Conservation (phyloP, 2,888 invertebrate species). For the Ochlodes sylvanus region DNA sequence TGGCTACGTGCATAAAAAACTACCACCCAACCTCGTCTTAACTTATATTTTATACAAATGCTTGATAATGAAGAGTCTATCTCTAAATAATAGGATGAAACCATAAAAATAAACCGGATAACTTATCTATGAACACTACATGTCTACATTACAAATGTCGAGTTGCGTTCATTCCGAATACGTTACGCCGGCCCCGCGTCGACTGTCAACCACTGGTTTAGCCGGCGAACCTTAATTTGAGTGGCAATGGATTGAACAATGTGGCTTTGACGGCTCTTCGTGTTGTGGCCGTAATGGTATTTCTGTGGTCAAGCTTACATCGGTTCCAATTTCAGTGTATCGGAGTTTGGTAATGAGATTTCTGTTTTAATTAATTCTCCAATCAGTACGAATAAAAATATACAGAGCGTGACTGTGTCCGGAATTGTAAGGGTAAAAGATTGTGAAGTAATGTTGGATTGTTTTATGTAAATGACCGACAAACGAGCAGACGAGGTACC, state of each 20-base stretch:
- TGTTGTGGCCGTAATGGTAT: constrained; percentile 32
- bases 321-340: constrained; percentile 29
- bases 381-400: neutral
- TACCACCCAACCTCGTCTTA: no score
- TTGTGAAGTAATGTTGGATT: neutral
- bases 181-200: constrained; percentile 37
- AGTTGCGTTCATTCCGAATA: constrained; percentile 40
- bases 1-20: no score
- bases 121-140: constrained; percentile 16
- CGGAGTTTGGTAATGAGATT: constrained; percentile 25
- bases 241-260: constrained; percentile 38
- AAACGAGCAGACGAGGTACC: no score
- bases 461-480: no score
- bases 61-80: no score
- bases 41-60: no score
- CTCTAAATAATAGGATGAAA: no score
- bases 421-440: neutral
- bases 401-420: neutral
- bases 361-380: constrained; percentile 32
- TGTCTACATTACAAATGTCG: constrained; percentile 23
- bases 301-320: constrained; percentile 28
- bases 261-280: constrained; percentile 31
- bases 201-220: constrained; percentile 33
- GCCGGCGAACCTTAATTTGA: constrained; percentile 35
- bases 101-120: neutral